phyloP scores from a whole-genome alignment of 2,888 invertebrate genomes.

The Epirrhoe tristata region DNA sequence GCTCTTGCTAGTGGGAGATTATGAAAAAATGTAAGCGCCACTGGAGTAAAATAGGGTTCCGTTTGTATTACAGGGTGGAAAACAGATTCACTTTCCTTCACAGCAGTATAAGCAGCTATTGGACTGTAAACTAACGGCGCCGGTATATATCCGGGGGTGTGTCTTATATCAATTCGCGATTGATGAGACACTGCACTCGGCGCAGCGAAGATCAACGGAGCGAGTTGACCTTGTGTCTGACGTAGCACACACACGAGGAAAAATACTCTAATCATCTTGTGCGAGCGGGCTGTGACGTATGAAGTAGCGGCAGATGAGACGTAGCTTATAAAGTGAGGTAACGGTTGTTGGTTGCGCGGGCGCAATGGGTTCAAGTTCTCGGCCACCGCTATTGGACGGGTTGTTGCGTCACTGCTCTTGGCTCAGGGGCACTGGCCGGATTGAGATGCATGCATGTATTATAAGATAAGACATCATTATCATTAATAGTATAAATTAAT shows the following conservation, averaged over 20 bases:
- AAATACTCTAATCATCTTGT: slow-evolving; percentile 67
- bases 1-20: slow-evolving; percentile 72
- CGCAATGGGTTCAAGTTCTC: slow-evolving; percentile 75
- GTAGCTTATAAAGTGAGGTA: slow-evolving; percentile 72
- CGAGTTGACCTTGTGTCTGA: slow-evolving; percentile 58
- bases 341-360: slow-evolving; percentile 69
- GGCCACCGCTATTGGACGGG: slow-evolving; percentile 59
- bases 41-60: slow-evolving; percentile 63
- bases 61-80: slow-evolving; percentile 55
- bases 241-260: slow-evolving; percentile 55
- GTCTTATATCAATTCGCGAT: slow-evolving; percentile 81
- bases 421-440: slow-evolving; percentile 69
- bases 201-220: slow-evolving; percentile 71
- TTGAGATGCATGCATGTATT: slow-evolving; percentile 59
- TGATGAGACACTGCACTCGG: slow-evolving; percentile 85
- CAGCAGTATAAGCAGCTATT: slow-evolving; percentile 49
- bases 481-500: slow-evolving; percentile 26
- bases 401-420: slow-evolving; percentile 69
- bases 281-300: slow-evolving; percentile 49
- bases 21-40: slow-evolving; percentile 69
- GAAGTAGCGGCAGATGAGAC: slow-evolving; percentile 56
- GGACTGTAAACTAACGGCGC: slow-evolving; percentile 67
- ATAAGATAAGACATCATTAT: slow-evolving; percentile 45
- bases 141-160: slow-evolving; percentile 59
- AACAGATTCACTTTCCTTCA: slow-evolving; percentile 50